Conservation (phyloP, 2,797 vertebrate species). For the Mormyrops boulengeri region DNA sequence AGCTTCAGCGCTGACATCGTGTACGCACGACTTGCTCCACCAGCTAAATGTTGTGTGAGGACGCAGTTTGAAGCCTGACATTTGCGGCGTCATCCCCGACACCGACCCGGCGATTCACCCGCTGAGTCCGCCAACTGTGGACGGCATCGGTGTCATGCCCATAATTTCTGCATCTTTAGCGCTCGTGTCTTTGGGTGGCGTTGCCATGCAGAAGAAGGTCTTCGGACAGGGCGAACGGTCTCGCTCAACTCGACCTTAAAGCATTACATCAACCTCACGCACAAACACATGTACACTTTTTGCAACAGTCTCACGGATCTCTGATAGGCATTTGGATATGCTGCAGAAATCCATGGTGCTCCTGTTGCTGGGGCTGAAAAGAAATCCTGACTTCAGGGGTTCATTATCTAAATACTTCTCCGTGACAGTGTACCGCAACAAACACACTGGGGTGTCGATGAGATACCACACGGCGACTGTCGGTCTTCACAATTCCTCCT, state of each 20-base stretch:
- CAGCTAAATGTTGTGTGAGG: background rate
- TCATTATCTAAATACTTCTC: background rate
- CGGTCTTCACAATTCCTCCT: background rate
- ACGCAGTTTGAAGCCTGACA: background rate
- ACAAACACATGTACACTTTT: background rate
- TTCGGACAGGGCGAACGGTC: background rate
- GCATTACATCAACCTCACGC: background rate
- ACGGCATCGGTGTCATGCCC: background rate
- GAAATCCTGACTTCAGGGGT: constrained; percentile 9
- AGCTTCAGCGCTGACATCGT: background rate
- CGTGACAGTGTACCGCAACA: constrained; percentile 3
- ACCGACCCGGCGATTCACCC: background rate
- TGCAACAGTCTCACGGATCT: background rate
- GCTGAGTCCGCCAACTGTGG: background rate
- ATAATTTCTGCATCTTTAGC: background rate
- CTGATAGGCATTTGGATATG: background rate
- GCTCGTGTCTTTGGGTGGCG: background rate
- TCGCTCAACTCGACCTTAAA: background rate
- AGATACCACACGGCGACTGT: background rate
- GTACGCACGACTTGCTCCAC: background rate
- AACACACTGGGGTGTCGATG: background rate
- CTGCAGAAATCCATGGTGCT: background rate
- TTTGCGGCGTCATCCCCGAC: background rate
- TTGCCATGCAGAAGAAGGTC: background rate
- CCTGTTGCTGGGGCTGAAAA: background rate